Base-by-base conservation (phyloP, 2,888 invertebrate genomes). In the Lithophane leautieri region DNA sequence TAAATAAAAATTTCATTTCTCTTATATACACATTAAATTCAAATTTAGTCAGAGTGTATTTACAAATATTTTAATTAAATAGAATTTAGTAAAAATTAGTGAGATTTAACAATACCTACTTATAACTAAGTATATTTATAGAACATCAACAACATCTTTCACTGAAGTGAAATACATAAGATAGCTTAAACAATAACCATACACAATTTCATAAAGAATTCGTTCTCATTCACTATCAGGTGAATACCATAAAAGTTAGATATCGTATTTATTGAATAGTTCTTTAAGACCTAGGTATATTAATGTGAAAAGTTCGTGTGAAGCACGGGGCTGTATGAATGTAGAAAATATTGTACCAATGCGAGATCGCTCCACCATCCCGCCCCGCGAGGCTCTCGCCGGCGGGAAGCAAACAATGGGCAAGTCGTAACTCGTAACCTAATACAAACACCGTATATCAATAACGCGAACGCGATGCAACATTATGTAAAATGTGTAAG, bases 21-120 rank as follows among this genome's bases (percentile, higher is more conserved):
- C 94, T 95, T 96, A 96, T 96, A 96, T 96, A 96, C 96, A 96
- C 95, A 96, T 95, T 96, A 96, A 94, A 96, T 95, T 93, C 92
- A 95, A 96, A 95, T 96, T 95, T 96, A 95, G 95, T 96, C 93
- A 92, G 93, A 95, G 97, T 97, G 96, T 97, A 97, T 97, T 97
- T 97, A 97, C 96, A 97, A 96, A 97, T 96, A 96, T 96, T 96
- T 96, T 95, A 95, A 95, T 96, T 96, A 95, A 96, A 96, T 96
- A 96, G 95, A 95, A 95, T 96, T 96, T 96, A 96, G 96, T 96
- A 96, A 96, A 96, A 95, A 96, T 96, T 96, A 96, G 96, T 96
- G 96, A 95, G 94, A 94, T 96, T 95, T 96, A 96, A 96, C 96
- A 96, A 96, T 96, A 96, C 94, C 93, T 96, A 96, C 93, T 95